phyloP scores from a whole-genome alignment of 2,888 invertebrate genomes.

The Acrocera orbiculus region DNA sequence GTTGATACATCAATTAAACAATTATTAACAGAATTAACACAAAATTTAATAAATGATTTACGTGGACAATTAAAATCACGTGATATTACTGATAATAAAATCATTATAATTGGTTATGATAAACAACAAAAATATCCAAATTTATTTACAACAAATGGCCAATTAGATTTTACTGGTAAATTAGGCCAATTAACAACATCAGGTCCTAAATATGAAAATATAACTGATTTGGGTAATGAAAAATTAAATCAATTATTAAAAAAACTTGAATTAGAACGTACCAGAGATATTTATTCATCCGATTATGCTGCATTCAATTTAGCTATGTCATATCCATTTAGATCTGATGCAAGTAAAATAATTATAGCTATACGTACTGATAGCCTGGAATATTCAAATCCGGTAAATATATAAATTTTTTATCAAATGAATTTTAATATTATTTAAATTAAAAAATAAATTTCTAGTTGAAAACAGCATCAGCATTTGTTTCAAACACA shows the following conservation, averaged over 20 bases:
- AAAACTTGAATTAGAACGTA: constrained; percentile 12
- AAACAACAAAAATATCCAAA: constrained; percentile 37
- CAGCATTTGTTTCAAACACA: background rate
- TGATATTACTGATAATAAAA: constrained; percentile 36
- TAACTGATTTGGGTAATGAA: constrained; percentile 11
- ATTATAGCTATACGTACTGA: constrained; percentile 48
- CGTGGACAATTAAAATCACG: constrained; percentile 23
- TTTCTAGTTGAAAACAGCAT: background rate
- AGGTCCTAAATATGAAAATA: constrained; percentile 21
- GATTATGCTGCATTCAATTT: constrained; percentile 44
- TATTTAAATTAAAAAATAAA: constrained; percentile 16
- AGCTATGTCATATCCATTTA: constrained; percentile 50
- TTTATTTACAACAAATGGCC: constrained; percentile 38
- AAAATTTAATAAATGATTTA: constrained; percentile 21
- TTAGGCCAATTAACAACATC: constrained; percentile 19
- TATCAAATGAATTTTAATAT: background rate
- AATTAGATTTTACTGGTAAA: constrained; percentile 35
- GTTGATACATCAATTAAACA: constrained; percentile 41
- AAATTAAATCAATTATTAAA: constrained; percentile 18
- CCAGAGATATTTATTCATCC: constrained; percentile 22
- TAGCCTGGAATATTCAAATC: constrained; percentile 38
- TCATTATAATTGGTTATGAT: constrained; percentile 41
- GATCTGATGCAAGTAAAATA: constrained; percentile 57
- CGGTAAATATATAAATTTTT: constrained; percentile 32
- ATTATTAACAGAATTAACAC: constrained; percentile 15